Base-by-base conservation (phyloP, 2,888 invertebrate species). In the Automeris io region DNA sequence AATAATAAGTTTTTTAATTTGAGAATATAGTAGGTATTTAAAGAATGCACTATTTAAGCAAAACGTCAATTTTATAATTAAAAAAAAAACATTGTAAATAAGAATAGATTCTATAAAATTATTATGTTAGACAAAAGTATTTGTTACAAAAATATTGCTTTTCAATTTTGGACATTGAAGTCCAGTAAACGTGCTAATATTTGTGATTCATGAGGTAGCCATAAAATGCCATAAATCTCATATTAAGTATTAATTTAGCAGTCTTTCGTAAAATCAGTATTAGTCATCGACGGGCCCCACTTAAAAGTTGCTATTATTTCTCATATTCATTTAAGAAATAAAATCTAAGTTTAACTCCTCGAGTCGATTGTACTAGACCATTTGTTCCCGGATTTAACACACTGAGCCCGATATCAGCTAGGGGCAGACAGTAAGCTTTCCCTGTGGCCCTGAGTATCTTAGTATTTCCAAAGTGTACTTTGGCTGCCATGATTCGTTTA, bases 141-240 rank as follows among this genome's bases (percentile, higher is more conserved):
- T 78, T 79, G 79, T 77, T 81, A 78, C 70, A 70, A 57, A 66
- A 60, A 63, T 66, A 72, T 76, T 71, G 70, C 57, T 49, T 49
- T 45, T 55, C 56, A 47, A 65, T 66, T 63, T 49, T 51, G 68
- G 64, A 61, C 57, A 65, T 58, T 69, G 57, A 51, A 62, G 72
- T 76, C 72, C 63, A 72, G 65, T 57, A 53, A 62, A 58, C 50
- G 76, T 76, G 76, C 76, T 78, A 73, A 75, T 62, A 61, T 64
- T 71, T 77, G 76, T 79, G 79, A 79, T 79, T 76, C 80, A 75
- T 78, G 82, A 80, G 82, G 82, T 83, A 83, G 85, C 85, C 85
- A 86, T 83, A 75, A 62, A 72, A 82, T 82, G 85, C 85, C 85
- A 85, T 86, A 82, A 67, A 61, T 48, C 51, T 64, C 53, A 57